A percentile compares a stretch with the other conserved stretches of the same genome.
Conservation (phyloP, 2,888 invertebrate species). For the Lasioglossum zephyrum region DNA sequence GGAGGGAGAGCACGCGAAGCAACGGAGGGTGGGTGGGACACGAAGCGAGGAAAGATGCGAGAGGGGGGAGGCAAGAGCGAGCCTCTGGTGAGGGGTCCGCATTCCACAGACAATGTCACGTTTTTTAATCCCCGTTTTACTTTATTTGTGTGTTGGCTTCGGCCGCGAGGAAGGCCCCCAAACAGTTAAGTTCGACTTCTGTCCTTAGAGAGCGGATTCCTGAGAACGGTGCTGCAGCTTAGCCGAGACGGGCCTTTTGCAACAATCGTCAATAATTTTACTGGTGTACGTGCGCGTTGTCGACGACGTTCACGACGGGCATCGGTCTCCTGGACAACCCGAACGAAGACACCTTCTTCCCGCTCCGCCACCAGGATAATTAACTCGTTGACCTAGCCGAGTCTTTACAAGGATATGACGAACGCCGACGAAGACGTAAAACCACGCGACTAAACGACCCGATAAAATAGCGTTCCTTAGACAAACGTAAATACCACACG, state of each 20-base stretch:
- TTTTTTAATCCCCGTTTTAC: conserved; percentile 84
- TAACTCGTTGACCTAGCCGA: not conserved
- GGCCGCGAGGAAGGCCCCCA: conserved; percentile 71
- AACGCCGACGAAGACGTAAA: not conserved
- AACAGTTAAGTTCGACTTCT: conserved; percentile 72
- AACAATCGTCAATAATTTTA: not conserved
- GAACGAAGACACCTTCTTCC: not conserved
- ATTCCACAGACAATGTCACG: conserved; percentile 84
- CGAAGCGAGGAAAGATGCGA: conserved; percentile 50
- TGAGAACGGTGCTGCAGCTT: conserved; percentile 41
- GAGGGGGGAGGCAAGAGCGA: conserved; percentile 41
- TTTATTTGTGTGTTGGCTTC: conserved; percentile 80
- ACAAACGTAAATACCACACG: not conserved
- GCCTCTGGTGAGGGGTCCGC: conserved; percentile 81
- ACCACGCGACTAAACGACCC: conserved; percentile 2
- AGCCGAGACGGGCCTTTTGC: not conserved
- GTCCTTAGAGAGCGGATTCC: conserved; percentile 57
- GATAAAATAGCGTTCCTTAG: not conserved
- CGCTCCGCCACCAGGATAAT: not conserved
- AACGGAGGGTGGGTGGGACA: conserved; percentile 62
- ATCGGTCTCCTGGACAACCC: not conserved
- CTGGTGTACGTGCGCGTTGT: not conserved
- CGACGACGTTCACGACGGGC: not conserved
- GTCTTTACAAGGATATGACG: not conserved
- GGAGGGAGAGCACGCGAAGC: conserved; percentile 52